Base-by-base conservation (phyloP, 2,888 invertebrate species). In the Macropis europaea region DNA sequence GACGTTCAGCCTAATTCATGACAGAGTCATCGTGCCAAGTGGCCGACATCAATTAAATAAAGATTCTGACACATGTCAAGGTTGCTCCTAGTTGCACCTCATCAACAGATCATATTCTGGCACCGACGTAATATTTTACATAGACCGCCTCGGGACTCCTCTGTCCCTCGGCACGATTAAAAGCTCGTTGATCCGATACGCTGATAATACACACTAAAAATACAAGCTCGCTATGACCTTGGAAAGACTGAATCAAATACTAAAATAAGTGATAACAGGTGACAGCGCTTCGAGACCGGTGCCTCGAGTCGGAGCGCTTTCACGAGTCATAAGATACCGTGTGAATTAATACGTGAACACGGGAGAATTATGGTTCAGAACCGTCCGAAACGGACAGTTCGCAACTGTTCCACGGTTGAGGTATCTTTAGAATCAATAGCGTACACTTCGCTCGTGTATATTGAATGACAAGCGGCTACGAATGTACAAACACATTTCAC, bases 11-110 rank as follows among this genome's bases (percentile, higher is more conserved):
- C 75, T 71, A 81, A 75, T 78, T 82, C 64, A 67, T 56, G 56
- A 77, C 64, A 62, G 74, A 73, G 64, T 73, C 53, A 68, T 77
- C 68, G 79, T 84, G 77, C 82, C 84, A 82, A 81, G 73, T 78
- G 68, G 81, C 79, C 70, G 77, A 77, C 77, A 83, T 79, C 78
- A 76, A 85, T 84, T 77, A 82, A 86, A 79, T 76, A 76, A 77
- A 79, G 78, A 79, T 77, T 77, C 67, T 75, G 73, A 79, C 66
- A 74, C 77, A 76, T 83, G 83, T 82, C 81, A 83, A 83, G 80
- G 81, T 76, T 73, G 72, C 52, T 47, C 30, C 61, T 47, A 64
- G 53, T 75, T 69, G 57, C 66, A 56, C 66, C 70, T 76, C 56
- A 50, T 45, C 74, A 40, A 43, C 50, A 45, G 5, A 17, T 42